Evolutionary conservation across 2,797 vertebrate species (phyloP).

Genomic region (Silurus aristotelis): DNA sequence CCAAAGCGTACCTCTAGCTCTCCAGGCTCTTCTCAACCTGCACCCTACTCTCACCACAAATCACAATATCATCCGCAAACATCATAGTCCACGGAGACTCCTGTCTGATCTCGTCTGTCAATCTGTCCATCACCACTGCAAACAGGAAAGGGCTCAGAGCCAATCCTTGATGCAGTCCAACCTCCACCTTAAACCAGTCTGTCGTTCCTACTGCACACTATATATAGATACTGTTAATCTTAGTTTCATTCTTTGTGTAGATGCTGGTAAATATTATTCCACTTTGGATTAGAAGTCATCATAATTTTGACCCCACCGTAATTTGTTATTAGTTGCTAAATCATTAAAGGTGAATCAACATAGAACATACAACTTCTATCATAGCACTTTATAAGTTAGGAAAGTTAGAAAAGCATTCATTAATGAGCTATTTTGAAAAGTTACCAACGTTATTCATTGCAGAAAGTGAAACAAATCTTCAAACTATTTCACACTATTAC

Average conservation of each 20-base stretch:
- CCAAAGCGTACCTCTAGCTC: too few species aligned
- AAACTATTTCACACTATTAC: constrained; percentile 38
- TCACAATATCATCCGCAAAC: too few species aligned
- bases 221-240: neutral
- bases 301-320: neutral
- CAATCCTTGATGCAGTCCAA: too few species aligned
- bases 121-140: too few species aligned
- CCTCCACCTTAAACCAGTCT: too few species aligned
- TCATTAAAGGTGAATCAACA: neutral
- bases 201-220: too few species aligned
- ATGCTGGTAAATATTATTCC: neutral
- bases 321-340: neutral
- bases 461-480: constrained; percentile 1
- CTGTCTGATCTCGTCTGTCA: too few species aligned
- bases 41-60: too few species aligned
- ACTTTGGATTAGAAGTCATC: neutral
- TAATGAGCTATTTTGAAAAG: neutral
- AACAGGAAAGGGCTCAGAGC: too few species aligned
- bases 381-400: neutral
- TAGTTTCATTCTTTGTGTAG: neutral
- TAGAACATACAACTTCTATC: neutral
- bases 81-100: too few species aligned
- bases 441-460: neutral
- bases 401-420: neutral
- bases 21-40: too few species aligned